Evolutionary conservation across 1,140 invertebrate species (phyloP).

Genomic region (Drosophila seguyi): DNA sequence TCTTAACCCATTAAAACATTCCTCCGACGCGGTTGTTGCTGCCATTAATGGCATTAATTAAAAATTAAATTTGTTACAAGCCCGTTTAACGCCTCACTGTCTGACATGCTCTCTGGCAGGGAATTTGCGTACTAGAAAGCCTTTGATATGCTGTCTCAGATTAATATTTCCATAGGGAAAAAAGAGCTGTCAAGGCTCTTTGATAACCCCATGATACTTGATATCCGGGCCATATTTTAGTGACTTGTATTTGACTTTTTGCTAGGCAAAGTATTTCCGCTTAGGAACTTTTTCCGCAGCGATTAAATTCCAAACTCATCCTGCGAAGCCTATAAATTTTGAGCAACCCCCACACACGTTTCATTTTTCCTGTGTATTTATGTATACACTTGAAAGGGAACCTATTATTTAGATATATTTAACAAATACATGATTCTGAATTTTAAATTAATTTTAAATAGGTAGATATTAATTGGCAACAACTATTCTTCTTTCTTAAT

Average conservation of each 20-base stretch:
- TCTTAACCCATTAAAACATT: slow-evolving; percentile 50
- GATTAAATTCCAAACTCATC: slow-evolving; percentile 28
- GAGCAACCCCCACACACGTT: slow-evolving; percentile 1
- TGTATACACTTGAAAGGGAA: slow-evolving; percentile 2
- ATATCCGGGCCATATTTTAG: slow-evolving; percentile 17
- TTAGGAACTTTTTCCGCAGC: slow-evolving; percentile 26
- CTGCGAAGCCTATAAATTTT: slow-evolving; percentile 32
- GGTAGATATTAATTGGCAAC: too few relatives aligned
- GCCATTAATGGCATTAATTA: slow-evolving; percentile 75
- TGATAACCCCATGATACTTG: background rate
- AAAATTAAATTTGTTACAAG: slow-evolving; percentile 72
- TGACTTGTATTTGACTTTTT: slow-evolving; percentile 14
- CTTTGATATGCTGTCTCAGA: slow-evolving; percentile 27
- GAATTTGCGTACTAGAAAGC: slow-evolving; percentile 25
- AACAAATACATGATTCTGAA: background rate
- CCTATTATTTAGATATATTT: too few relatives aligned
- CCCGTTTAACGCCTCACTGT: slow-evolving; percentile 51
- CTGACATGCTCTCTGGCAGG: background rate
- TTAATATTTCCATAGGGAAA: slow-evolving; percentile 4
- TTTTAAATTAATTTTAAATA: background rate
- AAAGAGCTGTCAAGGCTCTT: background rate
- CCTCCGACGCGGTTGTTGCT: slow-evolving; percentile 21
- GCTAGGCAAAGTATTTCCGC: background rate
- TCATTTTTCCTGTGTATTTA: slow-evolving; percentile 12
- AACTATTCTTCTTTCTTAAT: too few relatives aligned